A percentile compares a stretch with the other conserved stretches of the same genome.
Conservation (phyloP, 2,888 invertebrate species). For the Magallana nippona region DNA sequence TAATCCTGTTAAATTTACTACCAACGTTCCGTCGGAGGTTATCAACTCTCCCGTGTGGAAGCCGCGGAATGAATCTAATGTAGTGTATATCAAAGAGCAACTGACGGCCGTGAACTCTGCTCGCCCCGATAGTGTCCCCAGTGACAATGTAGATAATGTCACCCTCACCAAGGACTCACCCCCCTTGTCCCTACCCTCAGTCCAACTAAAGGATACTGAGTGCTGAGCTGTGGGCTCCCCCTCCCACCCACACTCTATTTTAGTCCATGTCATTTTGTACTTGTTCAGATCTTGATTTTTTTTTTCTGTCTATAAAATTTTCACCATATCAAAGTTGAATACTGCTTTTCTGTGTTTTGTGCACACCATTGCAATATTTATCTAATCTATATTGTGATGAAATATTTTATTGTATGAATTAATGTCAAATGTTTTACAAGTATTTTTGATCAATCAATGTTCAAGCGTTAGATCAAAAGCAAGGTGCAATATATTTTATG, state of each 20-base stretch:
- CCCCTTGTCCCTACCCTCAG: neutral
- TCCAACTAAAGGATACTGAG: conserved; percentile 7
- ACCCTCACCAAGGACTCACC: neutral
- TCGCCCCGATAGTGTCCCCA: neutral
- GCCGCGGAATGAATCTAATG: conserved; percentile 66
- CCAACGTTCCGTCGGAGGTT: conserved; percentile 82
- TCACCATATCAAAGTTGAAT: no score
- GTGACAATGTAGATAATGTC: neutral
- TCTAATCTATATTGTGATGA: no score
- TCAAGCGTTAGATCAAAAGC: neutral
- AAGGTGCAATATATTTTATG: conserved; percentile 22
- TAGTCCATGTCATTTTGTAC: no score
- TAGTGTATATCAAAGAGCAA: conserved; percentile 31
- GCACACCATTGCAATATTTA: no score
- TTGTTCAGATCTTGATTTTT: no score
- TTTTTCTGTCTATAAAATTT: no score
- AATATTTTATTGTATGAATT: no score
- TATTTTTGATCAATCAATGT: neutral
- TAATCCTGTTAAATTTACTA: conserved; percentile 91
- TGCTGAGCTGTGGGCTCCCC: neutral
- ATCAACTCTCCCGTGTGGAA: conserved; percentile 99
- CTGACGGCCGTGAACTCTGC: neutral
- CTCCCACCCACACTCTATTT: no score
- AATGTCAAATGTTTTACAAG: no score
- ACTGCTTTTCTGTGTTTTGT: no score